Evolutionary conservation across 2,888 invertebrate species (phyloP), one percentile per base, ranked within the genome.

Genomic region (Acleris holmiana): DNA sequence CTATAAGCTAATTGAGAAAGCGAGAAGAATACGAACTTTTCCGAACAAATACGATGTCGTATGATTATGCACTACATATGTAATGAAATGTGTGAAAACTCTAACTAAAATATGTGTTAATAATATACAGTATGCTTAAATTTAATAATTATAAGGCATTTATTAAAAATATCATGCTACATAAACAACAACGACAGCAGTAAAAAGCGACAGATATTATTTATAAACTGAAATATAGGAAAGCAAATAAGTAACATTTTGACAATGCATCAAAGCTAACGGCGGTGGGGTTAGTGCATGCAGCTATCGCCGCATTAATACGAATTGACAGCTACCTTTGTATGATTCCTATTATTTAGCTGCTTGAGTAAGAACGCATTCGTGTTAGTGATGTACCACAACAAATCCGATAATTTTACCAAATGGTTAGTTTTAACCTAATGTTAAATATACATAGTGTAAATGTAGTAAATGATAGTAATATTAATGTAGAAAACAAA

Each of bases 311-410:
- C 44, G 47, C 54, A 48, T 40, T 29, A 47, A 21, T 59, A 54
- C 61, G 40, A 67, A 71, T 77, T 74, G 78, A 67, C 66, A 80
- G 79, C 93, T 93, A 93, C 93, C 93, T 93, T 93, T 73, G 93
- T 92, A 89, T 93, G 87, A 84, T 92, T 93, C 93, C 89, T 91
- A 93, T 93, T 93, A 90, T 93, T 93, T 92, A 93, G 93, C 93
- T 93, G 93, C 93, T 89, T 78, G 92, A 91, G 92, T 85, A 85
- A 87, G 86, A 89, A 89, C 74, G 85, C 84, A 85, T 77, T 80
- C 78, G 89, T 91, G 89, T 91, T 91, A 91, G 87, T 89, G 86
- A 83, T 68, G 68, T 72, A 75, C 76, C 73, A 80, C 69, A 74
- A 54, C 18, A 57, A 51, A 21, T 29, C 47, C 19, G 53, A 54